Percentiles rank a stretch among this genome's conserved stretches.
Conservation (phyloP, 2,113 vertebrate species). For the Sphyrna mokarran region DNA sequence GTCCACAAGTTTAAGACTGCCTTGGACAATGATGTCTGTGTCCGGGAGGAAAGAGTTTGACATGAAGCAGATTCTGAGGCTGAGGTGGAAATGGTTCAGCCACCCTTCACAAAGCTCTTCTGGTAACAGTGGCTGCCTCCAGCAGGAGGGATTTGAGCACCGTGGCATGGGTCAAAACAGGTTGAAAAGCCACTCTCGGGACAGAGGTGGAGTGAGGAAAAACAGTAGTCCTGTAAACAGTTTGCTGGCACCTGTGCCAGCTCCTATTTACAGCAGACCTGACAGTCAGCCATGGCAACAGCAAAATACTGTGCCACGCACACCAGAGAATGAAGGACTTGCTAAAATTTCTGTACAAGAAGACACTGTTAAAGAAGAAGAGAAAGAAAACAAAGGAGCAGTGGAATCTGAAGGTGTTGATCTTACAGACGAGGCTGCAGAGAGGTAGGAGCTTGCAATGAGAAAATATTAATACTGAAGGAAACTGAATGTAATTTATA, state of each 20-base stretch:
- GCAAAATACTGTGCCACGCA: constrained; percentile 68
- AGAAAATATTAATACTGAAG: not conserved
- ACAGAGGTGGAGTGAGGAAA: constrained; percentile 75
- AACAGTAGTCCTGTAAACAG: constrained; percentile 77
- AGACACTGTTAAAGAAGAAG: constrained; percentile 60
- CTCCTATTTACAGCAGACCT: constrained; percentile 64
- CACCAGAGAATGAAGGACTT: constrained; percentile 64
- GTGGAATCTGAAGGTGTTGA: constrained; percentile 67
- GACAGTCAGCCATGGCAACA: constrained; percentile 73
- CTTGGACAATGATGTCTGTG: constrained; percentile 71
- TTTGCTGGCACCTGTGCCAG: constrained; percentile 71
- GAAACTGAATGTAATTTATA: not conserved
- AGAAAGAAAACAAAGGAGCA: constrained; percentile 55
- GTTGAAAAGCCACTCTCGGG: constrained; percentile 82
- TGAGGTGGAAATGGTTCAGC: constrained; percentile 94
- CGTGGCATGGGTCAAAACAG: constrained; percentile 74
- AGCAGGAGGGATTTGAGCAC: constrained; percentile 87
- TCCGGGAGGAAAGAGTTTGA: constrained; percentile 94
- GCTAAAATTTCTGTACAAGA: constrained; percentile 59
- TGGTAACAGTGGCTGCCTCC: constrained; percentile 74
- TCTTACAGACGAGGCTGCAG: constrained; percentile 62
- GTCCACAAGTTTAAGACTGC: not conserved
- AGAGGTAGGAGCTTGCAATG: constrained; percentile 66
- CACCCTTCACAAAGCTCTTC: constrained; percentile 81
- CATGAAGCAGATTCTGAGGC: constrained; percentile 92